Evolutionary conservation across 2,888 invertebrate species (phyloP).

Genomic region (Dichetophora obliterata): DNA sequence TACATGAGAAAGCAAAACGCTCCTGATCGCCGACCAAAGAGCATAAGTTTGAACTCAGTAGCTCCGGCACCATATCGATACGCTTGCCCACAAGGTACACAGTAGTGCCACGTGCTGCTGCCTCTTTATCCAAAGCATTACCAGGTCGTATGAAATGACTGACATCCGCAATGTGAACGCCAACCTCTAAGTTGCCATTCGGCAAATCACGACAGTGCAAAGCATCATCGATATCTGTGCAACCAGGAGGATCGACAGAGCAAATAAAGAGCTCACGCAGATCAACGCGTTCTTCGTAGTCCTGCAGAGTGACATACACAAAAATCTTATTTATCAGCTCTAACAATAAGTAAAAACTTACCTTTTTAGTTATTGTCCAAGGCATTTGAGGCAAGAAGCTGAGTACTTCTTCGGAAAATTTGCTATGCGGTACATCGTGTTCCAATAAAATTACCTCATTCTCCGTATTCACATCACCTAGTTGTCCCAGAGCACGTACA

Average conservation of each 20-base stretch:
- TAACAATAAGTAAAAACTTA: constrained; percentile 58
- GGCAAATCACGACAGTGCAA: constrained; percentile 86
- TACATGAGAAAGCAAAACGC: constrained; percentile 93
- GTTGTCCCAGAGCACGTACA: constrained; percentile 90
- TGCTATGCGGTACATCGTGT: constrained; percentile 96
- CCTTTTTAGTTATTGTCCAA: constrained; percentile 89
- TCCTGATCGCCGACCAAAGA: constrained; percentile 92
- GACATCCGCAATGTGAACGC: constrained; percentile 99
- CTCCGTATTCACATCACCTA: constrained; percentile 95
- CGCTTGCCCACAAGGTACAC: constrained; percentile 95
- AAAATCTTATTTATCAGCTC: neutral
- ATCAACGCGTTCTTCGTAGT: constrained; percentile 83
- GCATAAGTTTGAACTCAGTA: constrained; percentile 95
- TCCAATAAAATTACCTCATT: constrained; percentile 96
- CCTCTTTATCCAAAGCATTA: constrained; percentile 92
- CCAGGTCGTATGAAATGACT: constrained; percentile 96
- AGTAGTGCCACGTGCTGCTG: constrained; percentile 93
- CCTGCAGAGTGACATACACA: constrained; percentile 71
- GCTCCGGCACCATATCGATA: constrained; percentile 90
- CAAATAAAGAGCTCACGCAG: constrained; percentile 88
- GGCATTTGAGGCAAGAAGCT: constrained; percentile 90
- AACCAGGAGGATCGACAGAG: constrained; percentile 98
- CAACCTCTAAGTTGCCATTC: constrained; percentile 85
- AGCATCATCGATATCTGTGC: constrained; percentile 99
- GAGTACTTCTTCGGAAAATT: constrained; percentile 94